phyloP scores from a whole-genome alignment of 2,888 invertebrate genomes.

The Synanthedon myopaeformis region DNA sequence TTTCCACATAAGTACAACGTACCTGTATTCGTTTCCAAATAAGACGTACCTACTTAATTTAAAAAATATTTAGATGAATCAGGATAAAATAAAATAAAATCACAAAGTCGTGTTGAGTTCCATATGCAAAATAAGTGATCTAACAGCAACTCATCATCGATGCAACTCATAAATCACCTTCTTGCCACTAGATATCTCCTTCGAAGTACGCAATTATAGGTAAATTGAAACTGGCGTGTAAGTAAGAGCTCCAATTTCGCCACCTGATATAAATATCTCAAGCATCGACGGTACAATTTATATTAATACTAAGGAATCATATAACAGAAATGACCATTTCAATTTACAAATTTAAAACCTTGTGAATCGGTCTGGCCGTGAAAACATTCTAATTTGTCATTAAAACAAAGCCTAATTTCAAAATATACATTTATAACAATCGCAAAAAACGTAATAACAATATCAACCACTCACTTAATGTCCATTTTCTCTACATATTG shows the following conservation, averaged over 20 bases:
- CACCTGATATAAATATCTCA: constrained; percentile 4
- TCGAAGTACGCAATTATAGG: constrained; percentile 21
- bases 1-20: too few relatives aligned
- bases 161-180: too few relatives aligned
- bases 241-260: constrained; percentile 31
- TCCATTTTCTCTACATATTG: constrained; percentile 49
- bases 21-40: too few relatives aligned
- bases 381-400: not conserved
- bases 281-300: not conserved
- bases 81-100: not conserved
- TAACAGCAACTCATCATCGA: too few relatives aligned
- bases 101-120: not conserved
- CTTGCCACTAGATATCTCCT: too few relatives aligned
- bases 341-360: too few relatives aligned
- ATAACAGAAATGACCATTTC: too few relatives aligned
- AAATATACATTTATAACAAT: constrained; percentile 9
- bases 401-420: not conserved
- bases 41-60: too few relatives aligned
- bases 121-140: not conserved
- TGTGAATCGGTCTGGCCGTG: too few relatives aligned
- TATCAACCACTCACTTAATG: constrained; percentile 43
- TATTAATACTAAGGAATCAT: too few relatives aligned
- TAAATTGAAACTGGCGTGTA: constrained; percentile 24
- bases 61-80: too few relatives aligned
- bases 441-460: constrained; percentile 23